Evolutionary conservation across 2,888 invertebrate genomes (phyloP), one percentile per base, ranked within the genome.

Genomic region (Periphyllus acericola): DNA sequence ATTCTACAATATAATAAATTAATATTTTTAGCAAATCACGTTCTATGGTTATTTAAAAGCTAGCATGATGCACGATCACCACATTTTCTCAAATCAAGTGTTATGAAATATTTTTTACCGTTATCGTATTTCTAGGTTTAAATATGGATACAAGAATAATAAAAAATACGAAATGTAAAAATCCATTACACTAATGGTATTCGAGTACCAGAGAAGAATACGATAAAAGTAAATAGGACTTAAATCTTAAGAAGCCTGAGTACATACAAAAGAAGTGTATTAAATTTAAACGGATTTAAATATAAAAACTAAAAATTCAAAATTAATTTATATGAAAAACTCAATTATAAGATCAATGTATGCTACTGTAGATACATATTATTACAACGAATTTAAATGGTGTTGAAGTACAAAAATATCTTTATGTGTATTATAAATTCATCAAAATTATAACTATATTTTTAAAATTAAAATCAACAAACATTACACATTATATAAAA

Each of bases 121-220:
- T 78, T 9, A 11, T 21, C 40, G 14, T 75, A 75, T 46, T 11
- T 17, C 40, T 60, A 60, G 60, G 21, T 60, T 25, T 21, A 9
- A 60, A 60, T 21, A 25, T 0, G 60, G 60, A 21, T 21, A 76
- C 52, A 78, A 78, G 6, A 32, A 78, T 46, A 14, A 46, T 46
- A 52, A 78, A 21, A 1, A 78, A 78, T 11, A 78, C 8, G 21
- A 60, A 60, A 60, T 55, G 29, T 78, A 52, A 32, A 52, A 78
- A 11, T 52, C 52, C 11, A 78, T 78, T 78, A 55, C 78, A 52
- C 32, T 78, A 78, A 78, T 55, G 52, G 78, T 32, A 25, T 78
- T 52, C 21, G 11, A 78, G 52, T 55, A 78, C n/a, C 32, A 55
- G 32, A 29, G 52, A 52, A 55, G 21, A 52, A 78, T 52, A 78